phyloP scores from a whole-genome alignment of 1,140 invertebrate species.

The Melanaphis sacchari region DNA sequence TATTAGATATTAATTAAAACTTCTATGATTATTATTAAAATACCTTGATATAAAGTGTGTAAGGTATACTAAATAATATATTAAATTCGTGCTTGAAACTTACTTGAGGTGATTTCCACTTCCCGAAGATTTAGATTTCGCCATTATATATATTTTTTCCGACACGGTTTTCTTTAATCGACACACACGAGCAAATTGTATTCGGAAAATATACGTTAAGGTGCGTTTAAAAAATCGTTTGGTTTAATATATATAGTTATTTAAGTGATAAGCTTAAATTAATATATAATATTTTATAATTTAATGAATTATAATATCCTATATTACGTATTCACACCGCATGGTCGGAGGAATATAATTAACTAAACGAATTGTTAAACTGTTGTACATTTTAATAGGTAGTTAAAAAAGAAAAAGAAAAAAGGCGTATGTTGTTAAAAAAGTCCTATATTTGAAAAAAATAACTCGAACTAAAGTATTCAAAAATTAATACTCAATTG shows the following conservation, averaged over 20 bases:
- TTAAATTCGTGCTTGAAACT: conserved; percentile 6
- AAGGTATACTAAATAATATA: not conserved
- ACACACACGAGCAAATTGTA: too few relatives aligned
- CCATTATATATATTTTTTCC: conserved; percentile 21
- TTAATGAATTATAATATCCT: not conserved
- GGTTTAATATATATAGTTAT: not conserved
- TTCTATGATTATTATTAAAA: not conserved
- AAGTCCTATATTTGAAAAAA: not conserved
- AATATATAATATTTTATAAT: not conserved
- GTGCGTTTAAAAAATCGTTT: not conserved
- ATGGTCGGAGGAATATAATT: not conserved
- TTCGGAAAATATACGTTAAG: not conserved
- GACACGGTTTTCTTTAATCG: not conserved
- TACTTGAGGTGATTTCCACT: conserved; percentile 38
- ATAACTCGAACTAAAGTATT: not conserved
- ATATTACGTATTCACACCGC: not conserved
- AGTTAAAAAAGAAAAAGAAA: not conserved
- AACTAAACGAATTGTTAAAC: not conserved
- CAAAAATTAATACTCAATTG: conserved; percentile 1
- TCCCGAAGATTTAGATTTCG: conserved; percentile 47
- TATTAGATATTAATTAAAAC: not conserved
- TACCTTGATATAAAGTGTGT: not conserved
- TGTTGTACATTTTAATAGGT: not conserved
- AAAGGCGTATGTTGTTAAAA: not conserved
- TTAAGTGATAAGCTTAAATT: not conserved